Percentiles rank a stretch among this genome's conserved stretches.
These are phyloP conservation scores for Mormyrus hasselquistii DNA, from an alignment of 2,797 vertebrate genomes.

Conservation along the genomic window DNA sequence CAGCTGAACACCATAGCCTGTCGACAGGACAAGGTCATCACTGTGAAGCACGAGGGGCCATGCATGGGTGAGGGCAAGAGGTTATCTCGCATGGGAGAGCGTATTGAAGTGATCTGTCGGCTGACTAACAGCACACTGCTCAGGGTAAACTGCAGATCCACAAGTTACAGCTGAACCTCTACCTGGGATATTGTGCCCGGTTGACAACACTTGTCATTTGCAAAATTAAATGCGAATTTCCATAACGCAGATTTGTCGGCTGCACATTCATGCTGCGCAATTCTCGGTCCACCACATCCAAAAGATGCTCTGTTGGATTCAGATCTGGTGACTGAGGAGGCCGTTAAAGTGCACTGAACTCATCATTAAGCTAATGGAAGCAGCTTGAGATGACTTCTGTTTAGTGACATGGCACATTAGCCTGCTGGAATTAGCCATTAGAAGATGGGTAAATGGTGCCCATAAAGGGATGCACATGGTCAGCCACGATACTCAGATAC, in stretches of 20 bases:
- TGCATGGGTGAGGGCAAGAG: slow-evolving; percentile 75
- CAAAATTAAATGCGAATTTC: neutral
- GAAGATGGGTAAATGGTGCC: neutral
- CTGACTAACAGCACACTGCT: neutral
- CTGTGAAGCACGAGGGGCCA: slow-evolving; percentile 71
- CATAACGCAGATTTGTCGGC: neutral
- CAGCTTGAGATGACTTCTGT: neutral
- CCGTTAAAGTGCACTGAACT: neutral
- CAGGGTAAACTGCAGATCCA: neutral
- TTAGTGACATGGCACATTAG: too few species aligned
- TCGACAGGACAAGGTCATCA: slow-evolving; percentile 76
- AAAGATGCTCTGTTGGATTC: neutral
- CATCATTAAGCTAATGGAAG: neutral
- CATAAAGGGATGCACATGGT: too few species aligned
- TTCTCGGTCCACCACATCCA: neutral
- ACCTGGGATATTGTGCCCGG: neutral
- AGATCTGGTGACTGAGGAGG: neutral
- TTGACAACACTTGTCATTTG: neutral
- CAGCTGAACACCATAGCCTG: slow-evolving; percentile 92
- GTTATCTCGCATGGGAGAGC: neutral
- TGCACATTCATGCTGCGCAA: neutral
- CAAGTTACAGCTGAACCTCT: neutral
- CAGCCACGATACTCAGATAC: neutral
- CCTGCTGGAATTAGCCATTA: neutral
- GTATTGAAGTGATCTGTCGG: neutral